Base-by-base conservation (phyloP, 2,797 vertebrate genomes). In the Acridotheres tristis region DNA sequence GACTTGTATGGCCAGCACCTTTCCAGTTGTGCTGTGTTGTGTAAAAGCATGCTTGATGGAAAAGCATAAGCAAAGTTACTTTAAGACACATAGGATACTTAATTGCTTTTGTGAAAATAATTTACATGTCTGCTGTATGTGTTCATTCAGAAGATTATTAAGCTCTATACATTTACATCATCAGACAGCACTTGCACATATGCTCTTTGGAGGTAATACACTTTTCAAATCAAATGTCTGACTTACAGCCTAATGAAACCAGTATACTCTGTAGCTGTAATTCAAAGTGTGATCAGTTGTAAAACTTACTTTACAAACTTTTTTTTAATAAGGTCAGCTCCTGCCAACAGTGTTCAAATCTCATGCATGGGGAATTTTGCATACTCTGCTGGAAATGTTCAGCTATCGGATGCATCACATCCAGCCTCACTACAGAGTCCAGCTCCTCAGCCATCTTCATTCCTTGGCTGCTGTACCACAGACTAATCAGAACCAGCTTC, bases 331-430 rank as follows among this genome's bases (percentile, higher is more conserved):
- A 99, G 99, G 99, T 97, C 99, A 99, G 95, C 97, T 99, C 65
- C 97, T 99, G 86, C 99, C 99, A 40, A 99, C 99, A 11, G 99
- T 99, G 66, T 99, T 99, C 79, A 99, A 99, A 95, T 99, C 98
- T 73, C 99, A 99, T 0, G 99, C 99, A 0, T 99, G 99, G 99
- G 99, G 99, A 63, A 99, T 99, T 96, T 97, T 99, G 88, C 99
- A 99, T 96, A 99, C 99, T 0, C 97, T 99, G 25, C 98, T 99
- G 88, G 99, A 99, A 98, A 99, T 99, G 99, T 99, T 99, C 94
- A 99, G 99, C 97, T 99, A 99, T 97, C 98, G 99, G 84, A 99
- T 99, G 99, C 99, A 99, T 92, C 99, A 99, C 96, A 99, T 99
- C 91, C 99, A 99, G 96, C 99, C 99, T 6, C 99, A 99, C 94